Conservation (phyloP, 2,113 vertebrate genomes). For the Crypturellus undulatus region DNA sequence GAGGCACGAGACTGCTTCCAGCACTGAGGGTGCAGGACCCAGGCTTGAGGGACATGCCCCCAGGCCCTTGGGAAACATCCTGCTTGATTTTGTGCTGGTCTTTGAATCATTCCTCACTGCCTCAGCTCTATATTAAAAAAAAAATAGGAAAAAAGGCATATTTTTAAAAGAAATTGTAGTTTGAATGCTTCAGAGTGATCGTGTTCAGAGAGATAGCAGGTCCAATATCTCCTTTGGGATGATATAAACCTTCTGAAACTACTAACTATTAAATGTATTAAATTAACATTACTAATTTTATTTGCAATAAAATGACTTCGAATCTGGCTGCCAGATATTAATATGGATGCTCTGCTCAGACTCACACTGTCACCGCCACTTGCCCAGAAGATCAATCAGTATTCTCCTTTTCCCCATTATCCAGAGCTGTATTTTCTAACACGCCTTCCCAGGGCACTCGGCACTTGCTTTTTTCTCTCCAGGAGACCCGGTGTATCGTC, state of each 20-base stretch:
- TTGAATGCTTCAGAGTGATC: not conserved
- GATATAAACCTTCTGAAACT: not conserved
- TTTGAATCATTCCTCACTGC: not conserved
- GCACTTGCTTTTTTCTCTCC: not conserved
- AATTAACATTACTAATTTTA: not conserved
- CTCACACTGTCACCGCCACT: not conserved
- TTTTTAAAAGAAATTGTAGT: not conserved
- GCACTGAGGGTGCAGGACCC: not conserved
- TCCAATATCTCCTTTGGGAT: not conserved
- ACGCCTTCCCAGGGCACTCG: not conserved
- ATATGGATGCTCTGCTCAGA: not conserved
- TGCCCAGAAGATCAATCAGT: not conserved
- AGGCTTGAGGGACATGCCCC: not conserved
- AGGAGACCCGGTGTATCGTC: not conserved
- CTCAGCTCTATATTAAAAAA: not conserved
- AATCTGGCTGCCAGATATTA: not conserved
- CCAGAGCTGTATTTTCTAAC: not conserved
- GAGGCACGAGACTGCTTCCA: no score
- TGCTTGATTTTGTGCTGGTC: not conserved
- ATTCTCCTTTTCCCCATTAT: not conserved
- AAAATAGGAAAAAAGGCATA: no score
- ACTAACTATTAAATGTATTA: not conserved
- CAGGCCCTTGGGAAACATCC: not conserved
- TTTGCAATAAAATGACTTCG: not conserved
- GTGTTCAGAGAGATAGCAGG: not conserved